Evolutionary conservation across 2,797 vertebrate species (phyloP), one percentile per base, ranked within the genome.

Genomic region (Perodicticus potto): DNA sequence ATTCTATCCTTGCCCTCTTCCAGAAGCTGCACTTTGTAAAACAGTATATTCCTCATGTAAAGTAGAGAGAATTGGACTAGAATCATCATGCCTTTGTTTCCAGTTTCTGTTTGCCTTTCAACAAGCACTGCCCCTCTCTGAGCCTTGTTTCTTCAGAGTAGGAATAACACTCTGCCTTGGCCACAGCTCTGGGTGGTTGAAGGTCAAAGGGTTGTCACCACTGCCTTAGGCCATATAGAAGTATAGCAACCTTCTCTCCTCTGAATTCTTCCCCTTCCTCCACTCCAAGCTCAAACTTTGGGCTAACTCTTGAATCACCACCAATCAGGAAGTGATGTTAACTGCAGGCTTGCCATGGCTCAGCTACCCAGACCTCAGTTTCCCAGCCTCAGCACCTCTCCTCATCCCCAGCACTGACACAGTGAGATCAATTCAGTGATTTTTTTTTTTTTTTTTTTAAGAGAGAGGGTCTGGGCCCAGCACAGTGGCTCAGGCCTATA

Each of bases 261-360:
- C 81, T 70, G 77, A 69, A 69, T 34, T 43, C 40, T 69, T 63
- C 23, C 43, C 22, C 32, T 23, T 43, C 32, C 7, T 23, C 43
- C 7, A 27, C 34, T 45, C 91, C 94, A 92, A 84, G 53, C 59
- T 91, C 86, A 69, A 45, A 61, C 67, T 70, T 86, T 23, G 49
- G 85, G 45, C 6, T 72, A 40, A 20, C 63, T 53, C 43, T 32
- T 55, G 34, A 65, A 45, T 45, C 43, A 43, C 74, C 29, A 25
- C 70, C n/a, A 74, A 14, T 69, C 89, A 87, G 86, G 76, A 97
- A 95, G 76, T 57, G 59, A 8, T 80, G 9, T 34, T 65, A 70
- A 43, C 55, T 69, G 40, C 74, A 70, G 27, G 34, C 29, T 61
- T 45, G 17, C 69, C 61, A 32, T 69, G 84, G 80, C 65, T 91